Conservation (phyloP, 2,797 vertebrate species). For the Crocidura indochinensis region DNA sequence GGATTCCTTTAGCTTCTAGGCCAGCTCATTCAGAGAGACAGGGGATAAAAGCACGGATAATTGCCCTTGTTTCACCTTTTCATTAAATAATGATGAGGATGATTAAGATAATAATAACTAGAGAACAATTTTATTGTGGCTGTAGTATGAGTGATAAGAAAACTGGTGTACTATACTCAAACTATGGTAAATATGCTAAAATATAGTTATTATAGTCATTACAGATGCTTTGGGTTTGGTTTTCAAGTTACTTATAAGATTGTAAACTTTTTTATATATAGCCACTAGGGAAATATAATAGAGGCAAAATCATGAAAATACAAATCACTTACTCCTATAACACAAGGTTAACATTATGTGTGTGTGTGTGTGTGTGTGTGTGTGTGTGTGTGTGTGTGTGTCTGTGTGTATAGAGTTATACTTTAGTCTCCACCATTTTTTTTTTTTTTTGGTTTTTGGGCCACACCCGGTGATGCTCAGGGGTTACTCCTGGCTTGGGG, state of each 20-base stretch:
- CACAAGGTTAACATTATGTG: background rate
- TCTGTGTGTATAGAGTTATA: no score
- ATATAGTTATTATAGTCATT: background rate
- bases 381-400: no score
- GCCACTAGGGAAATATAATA: conserved; percentile 31
- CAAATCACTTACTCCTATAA: conserved; percentile 55
- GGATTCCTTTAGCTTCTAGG: conserved; percentile 59
- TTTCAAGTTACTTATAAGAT: conserved; percentile 18
- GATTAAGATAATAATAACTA: background rate
- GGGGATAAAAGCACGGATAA: conserved; percentile 18
- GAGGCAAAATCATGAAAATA: conserved; percentile 49
- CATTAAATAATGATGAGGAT: conserved; percentile 17
- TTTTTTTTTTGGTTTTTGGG: no score
- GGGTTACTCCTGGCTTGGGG: no score
- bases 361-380: no score
- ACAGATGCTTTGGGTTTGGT: background rate
- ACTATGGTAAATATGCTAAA: conserved; percentile 9
- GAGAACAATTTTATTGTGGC: background rate
- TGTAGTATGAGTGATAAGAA: background rate
- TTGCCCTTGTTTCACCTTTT: conserved; percentile 12
- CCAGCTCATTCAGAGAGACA: conserved; percentile 32
- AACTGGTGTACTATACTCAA: background rate
- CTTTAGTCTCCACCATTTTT: no score
- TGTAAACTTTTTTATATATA: conserved; percentile 43
- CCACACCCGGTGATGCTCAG: no score